Evolutionary conservation across 23 tunicate genomes (phyloP), one percentile per base, ranked within the genome.

Genomic region (Ascidia mentula): DNA sequence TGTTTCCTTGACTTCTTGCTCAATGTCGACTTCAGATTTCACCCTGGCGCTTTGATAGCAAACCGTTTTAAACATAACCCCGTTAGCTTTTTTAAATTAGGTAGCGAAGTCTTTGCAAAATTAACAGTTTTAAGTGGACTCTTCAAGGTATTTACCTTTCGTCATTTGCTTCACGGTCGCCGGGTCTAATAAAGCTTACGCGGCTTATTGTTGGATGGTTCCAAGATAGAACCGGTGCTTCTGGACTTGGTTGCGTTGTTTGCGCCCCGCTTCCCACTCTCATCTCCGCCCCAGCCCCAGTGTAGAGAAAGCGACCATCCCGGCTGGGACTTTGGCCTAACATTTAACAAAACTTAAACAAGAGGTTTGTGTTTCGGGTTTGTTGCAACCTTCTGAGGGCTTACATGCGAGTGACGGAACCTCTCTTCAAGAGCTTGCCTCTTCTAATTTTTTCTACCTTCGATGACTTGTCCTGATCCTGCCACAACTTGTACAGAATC

Each of bases 281-380:
- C 12, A 72, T 61, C 42, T 78, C 80, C 28, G 97, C 92, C 69
- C 97, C 90, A 32, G 97, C 85, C 36, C 97, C 97, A 59, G 92
- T 79, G 85, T 87, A 92, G 65, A 92, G 86, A 38, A 92, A 92
- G 18, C 85, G 88, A 35, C 59, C 65, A 60, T 34, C 74, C 40
- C 89, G 83, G 82, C 96, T 82, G 30, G 97, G 88, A 33, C 88
- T 89, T 73, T 40, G 72, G 61, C 81, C 91, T 89, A 18, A 42
- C 60, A 34, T 33, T n/a, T n/a, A 72, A 9, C 9, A 4, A 72
- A 36, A 53, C 13, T 20, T 42, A 9, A 15, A 9, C 4, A 53
- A 6, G 13, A 53, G 13, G 22, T 53, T 5, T 6, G 13, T 28
- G 22, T 53, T n/a, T n/a, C n/a, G n/a, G n/a, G n/a, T n/a, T n/a